Evolutionary conservation across 1,140 invertebrate species (phyloP), one percentile per base, ranked within the genome.

Genomic region (Ericerus pela): DNA sequence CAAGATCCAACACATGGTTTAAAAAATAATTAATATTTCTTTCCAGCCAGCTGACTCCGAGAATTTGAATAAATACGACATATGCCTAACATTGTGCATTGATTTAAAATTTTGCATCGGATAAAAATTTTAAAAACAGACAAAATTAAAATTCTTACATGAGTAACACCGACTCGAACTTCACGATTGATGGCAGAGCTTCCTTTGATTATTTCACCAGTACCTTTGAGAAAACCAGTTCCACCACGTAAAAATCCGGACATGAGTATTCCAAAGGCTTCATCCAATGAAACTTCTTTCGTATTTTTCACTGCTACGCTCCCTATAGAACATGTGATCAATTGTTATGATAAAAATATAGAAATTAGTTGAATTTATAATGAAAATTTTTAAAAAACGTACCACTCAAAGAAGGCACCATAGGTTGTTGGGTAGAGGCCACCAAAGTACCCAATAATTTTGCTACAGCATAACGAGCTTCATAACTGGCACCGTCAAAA

Each of bases 141-240:
- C 3, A 14, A 4, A 30, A 47, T 27, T 36, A 51, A 30, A 37
- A 54, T 65, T 76, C 82, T 79, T 73, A 87, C 85, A 73, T 93
- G 85, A 27, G 89, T 92, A 0, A 93, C 87, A 51, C 95, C 95
- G 59, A 98, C 91, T 65, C 96, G 75, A 47, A 97, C 88, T 77
- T 99, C 96, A 60, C 91, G 73, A 68, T 92, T 94, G 0, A 96
- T 85, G 11, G 85, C 81, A 0, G 87, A 88, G 61, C 82, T 87
- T 2, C 93, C 93, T 73, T 96, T 96, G 59, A 96, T 96, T 64
- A 96, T 96, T 72, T 96, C 93, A 5, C 86, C 86, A 47, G 87
- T 87, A 14, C 88, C 88, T 71, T 96, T 97, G 2, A 97, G 71
- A 69, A 97, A 96, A 12, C 94, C 91, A 18, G 86, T 87, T 18